Conservation (phyloP, 2,113 vertebrate genomes). For the Cheilinus undulatus region DNA sequence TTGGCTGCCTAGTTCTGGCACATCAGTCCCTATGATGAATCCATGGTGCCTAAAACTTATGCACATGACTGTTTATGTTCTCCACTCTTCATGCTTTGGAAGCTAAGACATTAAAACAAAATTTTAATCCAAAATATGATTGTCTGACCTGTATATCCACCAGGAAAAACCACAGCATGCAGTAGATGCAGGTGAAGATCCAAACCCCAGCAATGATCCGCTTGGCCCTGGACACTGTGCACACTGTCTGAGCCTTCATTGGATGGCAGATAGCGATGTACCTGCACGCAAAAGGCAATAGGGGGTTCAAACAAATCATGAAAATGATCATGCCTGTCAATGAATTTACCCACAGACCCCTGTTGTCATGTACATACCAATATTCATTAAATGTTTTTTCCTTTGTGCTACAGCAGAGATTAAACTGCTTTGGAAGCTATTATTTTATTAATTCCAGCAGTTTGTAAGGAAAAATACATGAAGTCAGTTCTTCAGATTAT, state of each 20-base stretch:
- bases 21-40: no score
- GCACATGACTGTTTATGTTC: no score
- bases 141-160: slow-evolving; percentile 83
- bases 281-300: slow-evolving; percentile 52
- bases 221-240: slow-evolving; percentile 85
- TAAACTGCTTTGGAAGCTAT: not conserved
- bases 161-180: slow-evolving; percentile 88
- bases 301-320: not conserved
- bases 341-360: not conserved
- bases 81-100: no score
- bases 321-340: not conserved
- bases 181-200: slow-evolving; percentile 84
- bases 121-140: not conserved
- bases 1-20: no score
- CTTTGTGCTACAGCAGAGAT: no score
- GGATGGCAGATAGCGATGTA: slow-evolving; percentile 88
- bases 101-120: no score
- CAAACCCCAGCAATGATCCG: slow-evolving; percentile 82
- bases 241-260: slow-evolving; percentile 83
- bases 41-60: no score
- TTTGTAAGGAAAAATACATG: not conserved
- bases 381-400: no score
- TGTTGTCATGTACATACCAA: no score
- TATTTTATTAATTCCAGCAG: not conserved
- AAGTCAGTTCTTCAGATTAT: not conserved